Evolutionary conservation across 2,113 vertebrate genomes (phyloP).

Genomic region (Pseudopodoces humilis): DNA sequence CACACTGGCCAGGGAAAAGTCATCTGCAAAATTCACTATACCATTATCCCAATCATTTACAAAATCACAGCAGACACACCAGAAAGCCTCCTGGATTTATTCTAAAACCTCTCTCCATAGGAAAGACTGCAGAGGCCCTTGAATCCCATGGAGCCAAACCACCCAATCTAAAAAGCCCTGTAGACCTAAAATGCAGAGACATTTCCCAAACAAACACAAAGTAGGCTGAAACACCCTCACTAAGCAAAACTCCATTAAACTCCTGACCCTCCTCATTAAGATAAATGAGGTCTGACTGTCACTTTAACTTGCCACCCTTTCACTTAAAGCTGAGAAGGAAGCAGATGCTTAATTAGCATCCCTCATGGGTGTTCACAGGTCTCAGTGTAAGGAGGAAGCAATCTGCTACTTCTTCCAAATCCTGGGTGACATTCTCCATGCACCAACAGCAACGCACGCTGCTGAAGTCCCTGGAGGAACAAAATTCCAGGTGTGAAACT

Average conservation of each 20-base stretch:
- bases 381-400: constrained; percentile 2
- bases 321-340: constrained; percentile 35
- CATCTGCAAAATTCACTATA: not conserved
- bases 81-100: not conserved
- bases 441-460: accelerated
- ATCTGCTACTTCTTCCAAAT: not conserved
- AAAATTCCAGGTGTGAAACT: not conserved
- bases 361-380: constrained; percentile 22
- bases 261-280: constrained; percentile 33
- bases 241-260: constrained; percentile 16
- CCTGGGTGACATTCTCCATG: not conserved
- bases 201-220: not conserved
- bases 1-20: accelerated
- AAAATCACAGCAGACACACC: not conserved
- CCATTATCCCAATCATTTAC: not conserved
- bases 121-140: not conserved
- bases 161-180: not conserved
- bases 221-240: not conserved
- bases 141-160: not conserved
- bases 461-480: not conserved
- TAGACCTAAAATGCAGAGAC: not conserved
- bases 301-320: constrained; percentile 46
- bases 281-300: constrained; percentile 49
- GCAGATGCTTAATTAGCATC: constrained; percentile 60
- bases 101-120: not conserved